Conservation (phyloP, 1,140 invertebrate genomes). For the Caenorhabditis briggsae region DNA sequence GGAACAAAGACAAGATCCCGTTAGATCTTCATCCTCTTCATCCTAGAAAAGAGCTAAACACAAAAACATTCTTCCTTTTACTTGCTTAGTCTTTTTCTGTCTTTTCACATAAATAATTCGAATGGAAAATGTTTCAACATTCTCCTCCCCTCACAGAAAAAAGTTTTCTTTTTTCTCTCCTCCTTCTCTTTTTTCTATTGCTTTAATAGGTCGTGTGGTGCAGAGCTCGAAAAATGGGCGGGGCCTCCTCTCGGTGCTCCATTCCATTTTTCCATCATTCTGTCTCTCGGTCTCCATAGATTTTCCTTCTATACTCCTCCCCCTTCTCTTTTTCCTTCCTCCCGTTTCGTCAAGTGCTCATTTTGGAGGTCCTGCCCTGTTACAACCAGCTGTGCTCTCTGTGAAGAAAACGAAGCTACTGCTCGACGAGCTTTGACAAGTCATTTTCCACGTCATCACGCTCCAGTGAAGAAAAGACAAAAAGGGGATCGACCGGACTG, state of each 20-base stretch:
- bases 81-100: constrained; percentile 34
- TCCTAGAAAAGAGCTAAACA: neutral
- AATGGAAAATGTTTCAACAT: constrained; percentile 50
- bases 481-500: no score
- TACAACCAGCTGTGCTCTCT: constrained; percentile 50
- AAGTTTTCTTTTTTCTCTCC: neutral
- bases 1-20: constrained; percentile 14
- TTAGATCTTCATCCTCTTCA: constrained; percentile 10
- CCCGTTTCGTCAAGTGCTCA: constrained; percentile 52
- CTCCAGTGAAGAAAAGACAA: constrained; percentile 20
- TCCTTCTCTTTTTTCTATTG: neutral
- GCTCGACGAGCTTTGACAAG: constrained; percentile 13
- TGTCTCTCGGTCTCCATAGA: constrained; percentile 42
- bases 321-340: neutral
- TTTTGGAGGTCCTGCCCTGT: constrained; percentile 33
- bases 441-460: constrained; percentile 47
- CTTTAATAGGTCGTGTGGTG: constrained; percentile 49
- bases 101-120: constrained; percentile 52
- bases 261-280: neutral
- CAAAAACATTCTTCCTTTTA: constrained; percentile 14
- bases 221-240: constrained; percentile 34
- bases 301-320: constrained; percentile 7
- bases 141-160: constrained; percentile 6
- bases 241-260: constrained; percentile 1
- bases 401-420: neutral